Evolutionary conservation across 2,113 vertebrate species (phyloP).

Genomic region (Eublepharis macularius): DNA sequence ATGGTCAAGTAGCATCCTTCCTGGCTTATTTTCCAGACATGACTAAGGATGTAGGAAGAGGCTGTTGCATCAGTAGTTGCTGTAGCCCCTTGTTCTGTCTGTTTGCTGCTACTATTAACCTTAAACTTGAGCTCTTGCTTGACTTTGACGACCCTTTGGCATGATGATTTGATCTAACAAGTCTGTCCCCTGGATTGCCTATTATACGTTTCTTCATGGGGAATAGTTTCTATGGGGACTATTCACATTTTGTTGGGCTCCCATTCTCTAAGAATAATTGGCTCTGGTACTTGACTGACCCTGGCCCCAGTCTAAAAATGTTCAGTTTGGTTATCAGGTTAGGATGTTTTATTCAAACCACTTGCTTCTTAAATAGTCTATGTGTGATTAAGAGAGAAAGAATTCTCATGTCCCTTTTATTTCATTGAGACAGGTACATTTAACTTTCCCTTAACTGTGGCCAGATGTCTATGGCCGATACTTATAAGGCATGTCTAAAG

Average conservation of each 20-base stretch:
- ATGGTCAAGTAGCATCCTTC: too few species aligned
- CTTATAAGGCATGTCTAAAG: neutral
- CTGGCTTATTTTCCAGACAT: neutral
- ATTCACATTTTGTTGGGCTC: neutral
- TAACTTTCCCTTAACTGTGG: neutral
- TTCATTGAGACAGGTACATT: neutral
- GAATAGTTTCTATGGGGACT: neutral
- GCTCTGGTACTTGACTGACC: neutral
- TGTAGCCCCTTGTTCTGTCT: neutral
- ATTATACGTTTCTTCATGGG: neutral
- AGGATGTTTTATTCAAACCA: neutral
- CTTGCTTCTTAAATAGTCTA: neutral
- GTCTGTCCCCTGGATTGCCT: neutral
- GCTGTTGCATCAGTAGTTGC: neutral
- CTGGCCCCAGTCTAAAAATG: neutral
- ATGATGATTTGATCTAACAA: neutral
- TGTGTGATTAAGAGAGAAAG: neutral
- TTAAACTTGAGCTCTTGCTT: neutral
- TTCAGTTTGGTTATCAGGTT: neutral
- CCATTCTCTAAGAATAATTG: neutral
- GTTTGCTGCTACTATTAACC: neutral
- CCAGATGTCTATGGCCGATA: too few species aligned
- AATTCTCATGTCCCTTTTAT: neutral
- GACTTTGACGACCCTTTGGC: neutral
- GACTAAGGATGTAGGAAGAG: neutral